Evolutionary conservation across 2,797 vertebrate genomes (phyloP).

Genomic region (Pseudochaenichthys georgianus): DNA sequence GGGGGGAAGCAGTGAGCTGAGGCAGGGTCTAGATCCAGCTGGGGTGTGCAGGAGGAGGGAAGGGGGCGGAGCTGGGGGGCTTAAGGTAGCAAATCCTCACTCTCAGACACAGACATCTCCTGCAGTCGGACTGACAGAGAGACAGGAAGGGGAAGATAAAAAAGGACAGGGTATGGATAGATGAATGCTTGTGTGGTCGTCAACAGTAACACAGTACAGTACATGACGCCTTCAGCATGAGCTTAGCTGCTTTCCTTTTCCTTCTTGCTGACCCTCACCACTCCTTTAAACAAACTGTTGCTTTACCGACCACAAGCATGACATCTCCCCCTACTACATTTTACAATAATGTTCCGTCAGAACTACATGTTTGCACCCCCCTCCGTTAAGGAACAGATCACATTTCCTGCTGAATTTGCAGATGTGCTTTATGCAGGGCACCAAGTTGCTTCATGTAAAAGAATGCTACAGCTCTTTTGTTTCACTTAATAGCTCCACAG

Average conservation of each 20-base stretch:
- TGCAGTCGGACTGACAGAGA: constrained; percentile 61
- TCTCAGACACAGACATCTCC: constrained; percentile 62
- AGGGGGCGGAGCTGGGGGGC: constrained; percentile 31
- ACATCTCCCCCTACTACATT: constrained; percentile 42
- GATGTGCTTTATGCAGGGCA: constrained; percentile 53
- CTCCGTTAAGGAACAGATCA: constrained; percentile 53
- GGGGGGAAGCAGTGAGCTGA: constrained; percentile 64
- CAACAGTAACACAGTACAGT: constrained; percentile 46
- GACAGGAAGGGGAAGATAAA: constrained; percentile 51
- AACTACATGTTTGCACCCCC: constrained; percentile 14
- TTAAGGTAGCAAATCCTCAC: constrained; percentile 67
- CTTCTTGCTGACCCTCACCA: constrained; percentile 45
- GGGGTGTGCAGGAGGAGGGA: constrained; percentile 33
- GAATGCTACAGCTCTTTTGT: constrained; percentile 57
- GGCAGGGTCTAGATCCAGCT: constrained; percentile 34
- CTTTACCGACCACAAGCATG: constrained; percentile 24
- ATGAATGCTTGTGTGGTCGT: constrained; percentile 57
- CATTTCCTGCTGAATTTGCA: constrained; percentile 73
- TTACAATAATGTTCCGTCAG: constrained; percentile 33
- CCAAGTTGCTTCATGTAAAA: constrained; percentile 47
- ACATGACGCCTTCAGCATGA: constrained; percentile 17
- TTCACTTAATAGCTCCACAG: constrained; percentile 56
- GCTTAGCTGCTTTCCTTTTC: constrained; percentile 39
- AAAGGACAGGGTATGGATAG: constrained; percentile 44
- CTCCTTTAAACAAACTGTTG: constrained; percentile 45